A percentile compares a stretch with the other conserved stretches of the same genome.
These are phyloP conservation scores for Amphipyra berbera DNA, from an alignment of 2,888 invertebrate genomes.

Conservation along the genomic window DNA sequence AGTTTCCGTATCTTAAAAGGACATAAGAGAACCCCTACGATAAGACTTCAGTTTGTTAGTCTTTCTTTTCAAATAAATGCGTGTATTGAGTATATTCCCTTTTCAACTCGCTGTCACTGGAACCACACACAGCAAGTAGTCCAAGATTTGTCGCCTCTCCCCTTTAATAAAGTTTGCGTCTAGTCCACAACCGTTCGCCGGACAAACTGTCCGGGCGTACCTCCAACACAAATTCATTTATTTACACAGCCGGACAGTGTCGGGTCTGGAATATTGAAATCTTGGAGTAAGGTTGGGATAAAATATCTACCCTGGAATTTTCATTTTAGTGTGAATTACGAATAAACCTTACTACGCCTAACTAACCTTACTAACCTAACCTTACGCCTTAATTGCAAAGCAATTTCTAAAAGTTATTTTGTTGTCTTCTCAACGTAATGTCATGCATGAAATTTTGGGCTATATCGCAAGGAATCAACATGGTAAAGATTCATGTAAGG, in stretches of 20 bases:
- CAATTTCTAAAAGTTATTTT: no score
- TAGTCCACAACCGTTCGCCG: constrained; percentile 5
- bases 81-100: not conserved
- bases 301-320: constrained; percentile 28
- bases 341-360: no score
- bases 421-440: no score
- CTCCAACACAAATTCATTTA: constrained; percentile 26
- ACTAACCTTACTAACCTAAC: no score
- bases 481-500: no score
- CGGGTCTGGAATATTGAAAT: constrained; percentile 33
- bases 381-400: no score
- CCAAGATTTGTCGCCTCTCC: constrained; percentile 19
- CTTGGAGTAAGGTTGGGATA: constrained; percentile 13
- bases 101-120: not conserved
- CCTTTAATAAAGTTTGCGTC: constrained; percentile 45
- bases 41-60: no score
- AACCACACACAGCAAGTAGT: constrained; percentile 13
- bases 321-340: constrained; percentile 1
- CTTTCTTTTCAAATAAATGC: no score
- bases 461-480: no score
- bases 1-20: no score
- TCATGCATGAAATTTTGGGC: no score
- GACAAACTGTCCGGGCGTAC: constrained; percentile 15
- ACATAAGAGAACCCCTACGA: no score
- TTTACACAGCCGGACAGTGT: constrained; percentile 34